Base-by-base conservation (phyloP, 2,888 invertebrate species). In the Trachelus stipa region DNA sequence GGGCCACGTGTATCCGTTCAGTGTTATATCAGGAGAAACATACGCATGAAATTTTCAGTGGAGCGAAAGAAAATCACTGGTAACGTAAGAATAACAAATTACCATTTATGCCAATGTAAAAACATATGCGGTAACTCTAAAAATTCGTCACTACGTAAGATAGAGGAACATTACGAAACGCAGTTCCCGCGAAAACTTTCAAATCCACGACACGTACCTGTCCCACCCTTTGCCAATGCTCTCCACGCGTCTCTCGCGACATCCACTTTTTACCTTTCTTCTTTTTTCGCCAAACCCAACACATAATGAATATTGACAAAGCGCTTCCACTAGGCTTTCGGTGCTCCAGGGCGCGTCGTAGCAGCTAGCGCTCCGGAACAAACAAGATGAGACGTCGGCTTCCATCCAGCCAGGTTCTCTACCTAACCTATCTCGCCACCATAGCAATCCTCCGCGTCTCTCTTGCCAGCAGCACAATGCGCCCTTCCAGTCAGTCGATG, bases 301-400 rank as follows among this genome's bases (percentile, higher is more conserved):
- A 84, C 82, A 83, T 87, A 87, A 87, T 86, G 87, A 87, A 87
- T 87, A 87, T 87, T 86, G 87, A 87, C 87, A 87, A 86, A 85
- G 83, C 83, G 77, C 82, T 81, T 74, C 75, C 73, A 71, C 34
- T 73, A 37, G 34, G 34, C 73, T 76, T 56, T 40, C 40, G 69
- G 75, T 81, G 83, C 83, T 84, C 77, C 83, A 81, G 85, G 85
- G 82, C 78, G 83, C 82, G 83, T 85, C 83, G 84, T 82, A 84
- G 80, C 79, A 82, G 68, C 69, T 73, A 73, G 81, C 82, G 81
- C 83, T 84, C 82, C 84, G 85, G 84, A 88, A 85, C 84, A 87
- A 87, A 88, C 86, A 85, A 86, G 83, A 87, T 85, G 87, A 87
- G 85, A 87, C 85, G 82, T 81, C 69, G 76, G 69, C 37, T 73